phyloP scores from a whole-genome alignment of 2,888 invertebrate species.

The Incurvaria masculella region DNA sequence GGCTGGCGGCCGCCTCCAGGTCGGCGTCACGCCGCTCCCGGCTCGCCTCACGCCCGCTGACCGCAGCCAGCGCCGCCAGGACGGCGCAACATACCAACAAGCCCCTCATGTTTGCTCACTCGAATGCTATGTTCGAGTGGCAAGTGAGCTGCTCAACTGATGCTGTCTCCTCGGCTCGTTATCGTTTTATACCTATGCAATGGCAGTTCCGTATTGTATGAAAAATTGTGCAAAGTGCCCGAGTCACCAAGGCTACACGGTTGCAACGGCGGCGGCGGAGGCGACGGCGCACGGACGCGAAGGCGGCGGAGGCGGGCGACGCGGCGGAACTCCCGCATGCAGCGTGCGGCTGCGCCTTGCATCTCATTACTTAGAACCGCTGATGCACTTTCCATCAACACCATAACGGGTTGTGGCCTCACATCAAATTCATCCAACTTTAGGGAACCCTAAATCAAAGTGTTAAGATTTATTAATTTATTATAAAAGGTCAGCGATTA shows the following conservation, averaged over 20 bases:
- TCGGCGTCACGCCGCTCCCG: conserved; percentile 51
- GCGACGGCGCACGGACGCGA: conserved; percentile 32
- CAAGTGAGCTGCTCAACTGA: conserved; percentile 33
- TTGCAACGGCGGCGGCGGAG: conserved; percentile 25
- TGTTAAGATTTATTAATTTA: too few relatives aligned
- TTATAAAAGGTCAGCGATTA: too few relatives aligned
- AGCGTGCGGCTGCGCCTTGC: not conserved
- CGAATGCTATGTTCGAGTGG: conserved; percentile 20
- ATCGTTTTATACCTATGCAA: conserved; percentile 45
- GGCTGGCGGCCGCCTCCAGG: conserved; percentile 49
- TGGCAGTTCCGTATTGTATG: conserved; percentile 36
- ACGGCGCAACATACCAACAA: conserved; percentile 40
- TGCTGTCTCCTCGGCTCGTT: conserved; percentile 25
- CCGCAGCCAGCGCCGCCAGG: conserved; percentile 49
- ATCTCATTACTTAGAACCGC: not conserved
- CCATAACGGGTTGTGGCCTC: too few relatives aligned
- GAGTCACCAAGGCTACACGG: conserved; percentile 40
- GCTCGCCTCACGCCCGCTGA: conserved; percentile 51
- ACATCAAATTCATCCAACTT: too few relatives aligned
- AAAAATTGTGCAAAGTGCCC: conserved; percentile 41
- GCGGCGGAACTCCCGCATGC: not conserved
- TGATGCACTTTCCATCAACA: too few relatives aligned
- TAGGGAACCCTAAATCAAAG: too few relatives aligned
- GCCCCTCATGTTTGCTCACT: conserved; percentile 32
- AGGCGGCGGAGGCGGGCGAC: conserved; percentile 14